phyloP scores from a whole-genome alignment of 2,888 invertebrate genomes.

The Tenodera sinensis region DNA sequence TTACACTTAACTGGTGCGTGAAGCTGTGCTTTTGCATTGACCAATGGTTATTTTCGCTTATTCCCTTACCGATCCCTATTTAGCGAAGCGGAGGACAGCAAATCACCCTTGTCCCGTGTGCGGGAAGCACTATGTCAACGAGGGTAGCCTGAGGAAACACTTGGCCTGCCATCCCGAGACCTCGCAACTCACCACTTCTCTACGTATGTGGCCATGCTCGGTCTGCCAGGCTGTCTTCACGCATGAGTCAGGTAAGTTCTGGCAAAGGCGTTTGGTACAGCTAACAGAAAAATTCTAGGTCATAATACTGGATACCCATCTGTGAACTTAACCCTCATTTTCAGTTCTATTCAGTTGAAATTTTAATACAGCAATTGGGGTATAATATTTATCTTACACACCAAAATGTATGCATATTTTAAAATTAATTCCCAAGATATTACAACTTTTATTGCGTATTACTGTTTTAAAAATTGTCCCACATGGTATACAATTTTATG shows the following conservation, averaged over 20 bases:
- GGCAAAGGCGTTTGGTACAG: too few species aligned
- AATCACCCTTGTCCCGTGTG: conserved; percentile 94
- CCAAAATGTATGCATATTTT: too few species aligned
- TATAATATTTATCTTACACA: too few species aligned
- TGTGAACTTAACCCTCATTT: too few species aligned
- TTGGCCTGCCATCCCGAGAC: conserved; percentile 92
- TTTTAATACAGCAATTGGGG: too few species aligned
- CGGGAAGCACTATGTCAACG: conserved; percentile 93
- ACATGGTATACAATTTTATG: too few species aligned
- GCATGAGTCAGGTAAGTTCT: conserved; percentile 77
- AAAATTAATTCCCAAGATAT: too few species aligned
- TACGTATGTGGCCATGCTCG: conserved; percentile 94
- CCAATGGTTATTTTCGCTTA: conserved; percentile 30
- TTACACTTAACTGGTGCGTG: conserved; percentile 17
- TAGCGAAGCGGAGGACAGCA: conserved; percentile 90
- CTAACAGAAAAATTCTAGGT: too few species aligned
- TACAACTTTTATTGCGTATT: too few species aligned
- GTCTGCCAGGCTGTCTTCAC: conserved; percentile 94
- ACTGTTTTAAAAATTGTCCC: too few species aligned
- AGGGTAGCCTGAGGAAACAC: conserved; percentile 88
- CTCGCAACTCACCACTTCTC: conserved; percentile 76
- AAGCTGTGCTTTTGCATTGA: conserved; percentile 32
- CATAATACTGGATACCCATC: too few species aligned
- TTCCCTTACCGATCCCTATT: conserved; percentile 59
- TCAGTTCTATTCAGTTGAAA: too few species aligned